These are phyloP conservation scores for Caenorhabditis zanzibari DNA, from an alignment of 2,888 invertebrate species.

Conservation along the genomic window DNA sequence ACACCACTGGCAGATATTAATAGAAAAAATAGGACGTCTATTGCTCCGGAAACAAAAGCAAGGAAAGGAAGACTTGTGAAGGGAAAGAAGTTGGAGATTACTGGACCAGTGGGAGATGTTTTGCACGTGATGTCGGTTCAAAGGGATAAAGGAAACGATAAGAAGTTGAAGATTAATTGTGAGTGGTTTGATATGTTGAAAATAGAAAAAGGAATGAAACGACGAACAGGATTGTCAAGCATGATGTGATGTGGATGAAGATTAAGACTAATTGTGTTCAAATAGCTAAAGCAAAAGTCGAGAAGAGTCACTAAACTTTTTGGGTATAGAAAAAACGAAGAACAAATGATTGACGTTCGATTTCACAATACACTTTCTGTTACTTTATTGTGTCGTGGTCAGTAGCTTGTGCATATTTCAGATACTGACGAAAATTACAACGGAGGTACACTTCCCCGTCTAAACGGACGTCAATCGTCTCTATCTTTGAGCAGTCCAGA, in stretches of 20 bases:
- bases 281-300: too few relatives aligned
- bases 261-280: too few relatives aligned
- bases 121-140: conserved; percentile 55
- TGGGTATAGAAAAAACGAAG: neutral
- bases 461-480: conserved; percentile 23
- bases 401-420: conserved; percentile 39
- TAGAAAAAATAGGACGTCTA: conserved; percentile 13
- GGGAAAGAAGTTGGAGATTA: conserved; percentile 51
- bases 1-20: conserved; percentile 16
- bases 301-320: too few relatives aligned
- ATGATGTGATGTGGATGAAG: neutral
- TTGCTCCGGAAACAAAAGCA: conserved; percentile 60
- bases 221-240: neutral
- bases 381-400: conserved; percentile 38
- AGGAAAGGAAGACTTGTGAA: conserved; percentile 36
- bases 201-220: neutral
- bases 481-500: conserved; percentile 69
- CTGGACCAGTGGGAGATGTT: conserved; percentile 49
- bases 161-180: conserved; percentile 51
- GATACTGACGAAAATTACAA: conserved; percentile 39
- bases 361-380: neutral
- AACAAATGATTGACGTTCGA: neutral
- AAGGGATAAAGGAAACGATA: conserved; percentile 33
- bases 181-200: neutral
- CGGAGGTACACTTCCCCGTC: conserved; percentile 58